Evolutionary conservation across 2,888 invertebrate genomes (phyloP), one percentile per base, ranked within the genome.

Genomic region (Drosophila helvetica): DNA sequence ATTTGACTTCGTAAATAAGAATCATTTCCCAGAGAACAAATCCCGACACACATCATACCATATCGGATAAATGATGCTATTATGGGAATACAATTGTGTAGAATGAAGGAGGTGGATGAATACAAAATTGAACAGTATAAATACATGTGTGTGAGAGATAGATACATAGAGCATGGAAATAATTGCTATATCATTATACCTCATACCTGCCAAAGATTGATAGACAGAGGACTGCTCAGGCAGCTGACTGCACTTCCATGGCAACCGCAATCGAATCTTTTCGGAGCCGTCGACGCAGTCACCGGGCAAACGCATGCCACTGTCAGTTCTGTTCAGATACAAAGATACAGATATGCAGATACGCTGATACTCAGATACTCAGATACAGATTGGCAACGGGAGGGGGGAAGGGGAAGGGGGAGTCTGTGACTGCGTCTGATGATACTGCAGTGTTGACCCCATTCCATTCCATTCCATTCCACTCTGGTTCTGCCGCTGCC

Each of bases 281-380:
- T 55, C 9, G 46, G 18, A n/a, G 46, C 46, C 9, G 17, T 12
- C 18, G 18, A 46, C 53, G 43, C 54, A 47, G 38, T 61, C 61
- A 61, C 38, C 50, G 50, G 55, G 51, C 61, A 67, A 61, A 68
- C 70, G 61, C 69, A 70, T 60, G 69, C 70, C 68, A 48, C 69
- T 70, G 70, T 70, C 70, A 53, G 51, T 47, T 62, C 55, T n/a
- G 15, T 38, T 33, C 33, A 33, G 33, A 33, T 12, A 12, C 33
- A 12, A 33, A 12, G 2, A 5, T 33, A 33, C 33, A 33, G 1
- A 30, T 1, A 30, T 30, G 12, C 30, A 30, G 30, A 30, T 30
- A 9, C 12, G 12, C 33, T 12, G 10, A 30, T 10, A 30, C 10
- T 3, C 30, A 30, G 30, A 27, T 27, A 8, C 19, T 2, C 27